Conservation (phyloP, 2,888 invertebrate genomes). For the Brachylomia viminalis region DNA sequence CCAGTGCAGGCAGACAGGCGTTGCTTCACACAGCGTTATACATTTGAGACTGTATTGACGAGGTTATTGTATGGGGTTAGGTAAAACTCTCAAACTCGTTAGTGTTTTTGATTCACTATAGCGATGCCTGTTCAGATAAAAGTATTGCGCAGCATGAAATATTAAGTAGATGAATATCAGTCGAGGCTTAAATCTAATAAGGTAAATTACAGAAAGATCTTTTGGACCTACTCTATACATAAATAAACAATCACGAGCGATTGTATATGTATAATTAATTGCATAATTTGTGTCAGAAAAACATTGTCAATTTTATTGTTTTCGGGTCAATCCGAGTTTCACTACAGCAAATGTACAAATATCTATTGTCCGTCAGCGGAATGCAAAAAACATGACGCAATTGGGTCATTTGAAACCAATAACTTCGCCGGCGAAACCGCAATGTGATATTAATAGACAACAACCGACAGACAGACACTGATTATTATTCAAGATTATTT, state of each 20-base stretch:
- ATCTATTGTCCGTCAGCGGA: constrained; percentile 84
- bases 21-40: constrained; percentile 68
- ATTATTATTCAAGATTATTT: constrained; percentile 66
- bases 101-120: constrained; percentile 44
- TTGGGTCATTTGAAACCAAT: constrained; percentile 86
- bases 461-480: constrained; percentile 68
- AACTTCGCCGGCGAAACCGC: constrained; percentile 84
- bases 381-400: constrained; percentile 85
- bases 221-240: background rate
- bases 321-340: constrained; percentile 72
- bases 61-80: constrained; percentile 57
- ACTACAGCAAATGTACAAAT: constrained; percentile 76
- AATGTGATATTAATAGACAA: constrained; percentile 81
- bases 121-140: constrained; percentile 36
- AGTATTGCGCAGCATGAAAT: constrained; percentile 30
- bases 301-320: constrained; percentile 58
- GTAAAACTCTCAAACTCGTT: constrained; percentile 42
- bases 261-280: constrained; percentile 13
- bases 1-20: constrained; percentile 68
- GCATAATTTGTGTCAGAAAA: constrained; percentile 51
- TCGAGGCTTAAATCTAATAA: background rate
- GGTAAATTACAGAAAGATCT: background rate
- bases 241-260: constrained; percentile 27
- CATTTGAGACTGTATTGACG: constrained; percentile 65
- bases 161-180: background rate